Conservation (phyloP, 2,888 invertebrate species). For the Octonoba sinensis region DNA sequence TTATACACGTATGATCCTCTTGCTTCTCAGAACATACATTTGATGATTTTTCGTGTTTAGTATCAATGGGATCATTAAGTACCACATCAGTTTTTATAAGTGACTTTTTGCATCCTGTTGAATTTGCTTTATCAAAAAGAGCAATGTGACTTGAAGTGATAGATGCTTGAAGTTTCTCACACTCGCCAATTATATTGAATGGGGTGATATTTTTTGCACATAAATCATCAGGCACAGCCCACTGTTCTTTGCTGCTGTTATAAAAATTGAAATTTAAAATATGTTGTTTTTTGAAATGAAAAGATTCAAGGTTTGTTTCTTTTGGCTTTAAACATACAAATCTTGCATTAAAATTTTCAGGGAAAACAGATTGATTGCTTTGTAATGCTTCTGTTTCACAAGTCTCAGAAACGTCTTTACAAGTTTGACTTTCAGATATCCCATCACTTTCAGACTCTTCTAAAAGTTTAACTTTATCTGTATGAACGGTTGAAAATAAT, state of each 20-base stretch:
- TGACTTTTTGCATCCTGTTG: constrained; percentile 4
- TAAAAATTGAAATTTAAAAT: constrained; percentile 59
- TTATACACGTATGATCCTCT: not conserved
- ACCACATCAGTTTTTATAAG: constrained; percentile 11
- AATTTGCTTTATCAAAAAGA: constrained; percentile 10
- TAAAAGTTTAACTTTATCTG: constrained; percentile 22
- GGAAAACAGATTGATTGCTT: constrained; percentile 41
- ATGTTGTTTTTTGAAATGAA: constrained; percentile 47
- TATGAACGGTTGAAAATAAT: constrained; percentile 24
- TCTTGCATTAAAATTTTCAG: constrained; percentile 36
- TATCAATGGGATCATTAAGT: constrained; percentile 7
- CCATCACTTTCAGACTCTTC: constrained; percentile 7
- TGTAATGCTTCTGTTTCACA: constrained; percentile 3
- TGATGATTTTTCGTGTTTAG: constrained; percentile 20
- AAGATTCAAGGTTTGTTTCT: constrained; percentile 32
- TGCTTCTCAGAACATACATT: constrained; percentile 1
- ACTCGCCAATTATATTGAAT: constrained; percentile 13
- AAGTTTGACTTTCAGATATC: constrained; percentile 16
- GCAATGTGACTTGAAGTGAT: not conserved
- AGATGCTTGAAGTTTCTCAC: constrained; percentile 9
- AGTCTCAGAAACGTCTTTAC: constrained; percentile 20
- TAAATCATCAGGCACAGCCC: constrained; percentile 36
- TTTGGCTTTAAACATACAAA: constrained; percentile 25
- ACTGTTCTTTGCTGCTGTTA: constrained; percentile 52
- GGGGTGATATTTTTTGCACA: constrained; percentile 28